Evolutionary conservation across 2,113 vertebrate genomes (phyloP), one percentile per base, ranked within the genome.

Genomic region (Tauraco erythrolophus): DNA sequence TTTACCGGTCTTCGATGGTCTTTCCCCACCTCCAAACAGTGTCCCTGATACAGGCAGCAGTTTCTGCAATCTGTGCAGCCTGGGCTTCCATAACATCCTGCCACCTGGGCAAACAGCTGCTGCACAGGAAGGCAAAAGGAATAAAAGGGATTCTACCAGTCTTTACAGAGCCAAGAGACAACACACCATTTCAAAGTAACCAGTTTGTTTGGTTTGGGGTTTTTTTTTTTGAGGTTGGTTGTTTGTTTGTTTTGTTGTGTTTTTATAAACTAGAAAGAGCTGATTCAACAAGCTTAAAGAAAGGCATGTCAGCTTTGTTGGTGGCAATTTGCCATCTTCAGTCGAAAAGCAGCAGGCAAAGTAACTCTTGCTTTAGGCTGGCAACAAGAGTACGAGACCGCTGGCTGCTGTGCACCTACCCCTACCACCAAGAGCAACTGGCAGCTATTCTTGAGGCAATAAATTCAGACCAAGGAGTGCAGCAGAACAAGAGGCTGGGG

Each of bases 21-120:
- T 61, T 94, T 6, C 30, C 18, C 17, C 8, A 65, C 7, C 1
- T 7, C 8, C 35, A 50, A 75, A 51, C 2, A 48, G 17, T 10
- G 56, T 37, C 23, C 16, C 33, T 58, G 14, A 91, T 5, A 71
- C 18, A 74, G 19, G 11, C 58, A 77, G 64, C 10, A 88, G 30
- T 23, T 28, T 27, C 33, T 84, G 54, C 41, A 92, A 85, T 45
- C 91, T 80, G 19, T 24, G 45, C n/a, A 80, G 83, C 22, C 58
- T 50, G n/a, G 30, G 17, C 43, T 91, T 80, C 46, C 58, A 23
- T n/a, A 74, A 96, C 80, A 97, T 97, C 93, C 94, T 95, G 94
- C 86, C 86, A 96, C 80, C 83, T 94, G 95, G 90, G 56, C 81
- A 88, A 89, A 92, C 90, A 94, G 84, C 65, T 78, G 90, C 43